Base-by-base conservation (phyloP, 2,797 vertebrate species). In the Coreius guichenoti region DNA sequence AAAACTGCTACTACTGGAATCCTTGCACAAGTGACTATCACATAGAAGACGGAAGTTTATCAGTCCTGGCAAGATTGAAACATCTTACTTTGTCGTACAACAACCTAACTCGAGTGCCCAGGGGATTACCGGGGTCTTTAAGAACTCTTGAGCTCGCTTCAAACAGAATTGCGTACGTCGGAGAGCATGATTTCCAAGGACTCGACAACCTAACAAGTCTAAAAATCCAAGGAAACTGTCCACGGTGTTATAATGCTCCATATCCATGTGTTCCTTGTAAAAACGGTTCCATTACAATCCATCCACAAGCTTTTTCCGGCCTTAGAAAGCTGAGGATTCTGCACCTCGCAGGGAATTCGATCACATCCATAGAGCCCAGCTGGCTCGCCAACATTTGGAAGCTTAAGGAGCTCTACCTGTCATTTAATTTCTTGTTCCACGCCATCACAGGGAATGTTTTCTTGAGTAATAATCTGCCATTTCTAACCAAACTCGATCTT, bases 221-320 rank as follows among this genome's bases (percentile, higher is more conserved):
- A 3, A 92, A 95, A 80, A 90, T 99, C 81, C 95, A 97, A 87
- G 97, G 97, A n/a, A 99, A 99, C 84, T 99, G 98, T 81, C 98
- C 96, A 65, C 96, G 97, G 82, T 99, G 98, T 91, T 91, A 94
- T 61, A 96, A 97, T 76, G 95, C 96, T 43, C 97, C 96, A 0
- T 97, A 91, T 89, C 96, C 96, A 9, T 99, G 98, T 87, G 88
- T 84, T n/a, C 92, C 96, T 0, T 99, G 98, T 84, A 72, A 85
- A 65, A 94, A 95, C 2, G 45, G 31, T 3, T 93, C 96, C 0
- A 93, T 99, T 67, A 0, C 49, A 3, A 99, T 99, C 80, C 92
- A 97, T 49, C 0, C 76, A 4, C 73, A 81, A 13, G 97, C 98
- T 79, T 99, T 99, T 90, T 5, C 90, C 0, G 79, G 83, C 5